Conservation (phyloP, 2,888 invertebrate species). For the Cheilosia impressa region DNA sequence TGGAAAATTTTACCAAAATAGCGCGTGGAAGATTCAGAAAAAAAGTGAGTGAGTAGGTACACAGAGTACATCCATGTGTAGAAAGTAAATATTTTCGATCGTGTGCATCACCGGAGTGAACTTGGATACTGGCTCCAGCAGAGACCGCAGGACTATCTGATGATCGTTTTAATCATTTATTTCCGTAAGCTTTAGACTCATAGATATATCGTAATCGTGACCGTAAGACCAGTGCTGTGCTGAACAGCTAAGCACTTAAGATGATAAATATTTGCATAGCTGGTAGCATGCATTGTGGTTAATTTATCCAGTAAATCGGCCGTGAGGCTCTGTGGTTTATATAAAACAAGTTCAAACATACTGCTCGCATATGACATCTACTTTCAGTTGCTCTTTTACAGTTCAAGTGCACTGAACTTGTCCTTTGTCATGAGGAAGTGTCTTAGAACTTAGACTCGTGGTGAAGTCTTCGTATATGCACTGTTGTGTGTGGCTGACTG, state of each 20-base stretch:
- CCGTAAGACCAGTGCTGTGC: constrained; percentile 11
- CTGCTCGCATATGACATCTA: too few species aligned
- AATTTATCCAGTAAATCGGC: constrained; percentile 41
- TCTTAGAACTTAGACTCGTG: background rate
- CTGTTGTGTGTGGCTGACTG: background rate
- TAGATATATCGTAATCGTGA: background rate
- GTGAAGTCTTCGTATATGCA: too few species aligned
- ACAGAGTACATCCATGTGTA: background rate
- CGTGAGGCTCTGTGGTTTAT: constrained; percentile 8
- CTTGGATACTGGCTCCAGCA: constrained; percentile 55
- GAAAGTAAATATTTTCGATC: constrained; percentile 10
- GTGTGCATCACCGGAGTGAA: constrained; percentile 18
- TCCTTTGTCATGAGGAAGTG: background rate
- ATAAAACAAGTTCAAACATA: background rate
- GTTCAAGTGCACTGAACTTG: constrained; percentile 4
- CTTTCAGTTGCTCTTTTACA: background rate
- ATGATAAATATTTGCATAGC: constrained; percentile 66
- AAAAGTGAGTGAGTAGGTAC: constrained; percentile 51
- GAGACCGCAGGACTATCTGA: constrained; percentile 57
- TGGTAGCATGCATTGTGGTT: constrained; percentile 11
- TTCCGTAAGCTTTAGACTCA: constrained; percentile 54
- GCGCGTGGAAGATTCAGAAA: constrained; percentile 16
- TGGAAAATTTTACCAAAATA: constrained; percentile 38
- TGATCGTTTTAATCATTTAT: constrained; percentile 65
- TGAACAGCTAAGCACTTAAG: constrained; percentile 44